Percentiles rank a stretch among this genome's conserved stretches.
These are phyloP conservation scores for Excalfactoria chinensis DNA, from an alignment of 2,113 vertebrate genomes.

Conservation along the genomic window DNA sequence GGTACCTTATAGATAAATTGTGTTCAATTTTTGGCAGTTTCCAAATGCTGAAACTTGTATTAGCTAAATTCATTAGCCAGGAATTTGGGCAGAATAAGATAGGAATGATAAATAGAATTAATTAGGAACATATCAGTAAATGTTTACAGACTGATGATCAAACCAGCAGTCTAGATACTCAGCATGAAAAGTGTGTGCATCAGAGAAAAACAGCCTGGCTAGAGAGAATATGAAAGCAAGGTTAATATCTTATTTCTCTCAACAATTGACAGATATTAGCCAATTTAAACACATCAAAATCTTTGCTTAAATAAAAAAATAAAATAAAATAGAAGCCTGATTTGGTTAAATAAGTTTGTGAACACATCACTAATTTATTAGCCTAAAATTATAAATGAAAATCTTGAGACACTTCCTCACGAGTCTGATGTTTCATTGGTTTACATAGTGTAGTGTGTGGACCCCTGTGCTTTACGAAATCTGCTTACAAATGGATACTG, in stretches of 20 bases:
- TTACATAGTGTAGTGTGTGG: rapidly evolving
- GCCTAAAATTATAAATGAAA: neutral
- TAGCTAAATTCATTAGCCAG: neutral
- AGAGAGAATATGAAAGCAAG: neutral
- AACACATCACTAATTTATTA: neutral
- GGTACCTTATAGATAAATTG: neutral
- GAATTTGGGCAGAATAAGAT: neutral
- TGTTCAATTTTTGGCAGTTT: neutral
- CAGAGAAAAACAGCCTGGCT: neutral
- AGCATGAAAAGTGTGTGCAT: neutral
- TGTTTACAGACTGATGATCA: neutral
- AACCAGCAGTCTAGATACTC: neutral
- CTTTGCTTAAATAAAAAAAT: rapidly evolving
- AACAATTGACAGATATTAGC: neutral
- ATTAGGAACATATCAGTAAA: neutral
- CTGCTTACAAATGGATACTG: neutral
- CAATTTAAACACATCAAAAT: neutral
- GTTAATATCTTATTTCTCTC: neutral
- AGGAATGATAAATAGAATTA: neutral
- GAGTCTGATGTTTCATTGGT: neutral
- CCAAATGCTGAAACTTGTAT: neutral
- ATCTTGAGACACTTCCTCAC: rapidly evolving
- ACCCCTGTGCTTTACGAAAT: neutral
- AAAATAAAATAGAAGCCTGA: neutral
- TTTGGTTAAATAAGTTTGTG: neutral